A percentile compares a stretch with the other conserved stretches of the same genome.
Evolutionary conservation across 1,140 invertebrate species (phyloP).

Genomic region (Trichonephila clavipes): DNA sequence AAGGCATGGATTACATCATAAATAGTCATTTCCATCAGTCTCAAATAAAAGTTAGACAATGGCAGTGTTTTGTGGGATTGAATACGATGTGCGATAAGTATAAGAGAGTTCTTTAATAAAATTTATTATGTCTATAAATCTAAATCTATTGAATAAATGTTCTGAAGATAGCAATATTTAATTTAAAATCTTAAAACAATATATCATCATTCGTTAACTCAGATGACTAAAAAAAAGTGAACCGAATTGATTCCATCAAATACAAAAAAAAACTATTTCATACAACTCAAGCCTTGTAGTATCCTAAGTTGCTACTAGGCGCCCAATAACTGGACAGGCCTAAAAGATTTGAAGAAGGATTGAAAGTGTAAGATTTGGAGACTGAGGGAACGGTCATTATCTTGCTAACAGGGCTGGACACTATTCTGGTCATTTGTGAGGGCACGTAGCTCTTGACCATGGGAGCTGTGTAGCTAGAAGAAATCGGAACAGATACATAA

Average conservation of each 20-base stretch:
- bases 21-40: too few species aligned
- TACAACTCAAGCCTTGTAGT: constrained; percentile 18
- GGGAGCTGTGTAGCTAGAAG: neutral
- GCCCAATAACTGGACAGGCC: neutral
- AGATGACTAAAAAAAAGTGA: neutral
- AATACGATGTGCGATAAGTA: too few species aligned
- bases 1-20: too few species aligned
- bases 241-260: neutral
- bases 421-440: neutral
- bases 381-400: neutral
- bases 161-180: neutral
- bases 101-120: too few species aligned
- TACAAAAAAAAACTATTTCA: neutral
- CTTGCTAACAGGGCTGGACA: neutral
- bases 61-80: too few species aligned
- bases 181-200: neutral
- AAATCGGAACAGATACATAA: neutral
- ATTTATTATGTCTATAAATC: neutral
- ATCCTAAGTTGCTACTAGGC: neutral
- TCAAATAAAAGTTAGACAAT: too few species aligned
- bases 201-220: neutral
- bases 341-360: neutral
- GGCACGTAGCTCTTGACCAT: neutral
- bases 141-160: neutral
- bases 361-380: neutral